Conservation (phyloP, 2,888 invertebrate genomes). For the Metalampra italica region DNA sequence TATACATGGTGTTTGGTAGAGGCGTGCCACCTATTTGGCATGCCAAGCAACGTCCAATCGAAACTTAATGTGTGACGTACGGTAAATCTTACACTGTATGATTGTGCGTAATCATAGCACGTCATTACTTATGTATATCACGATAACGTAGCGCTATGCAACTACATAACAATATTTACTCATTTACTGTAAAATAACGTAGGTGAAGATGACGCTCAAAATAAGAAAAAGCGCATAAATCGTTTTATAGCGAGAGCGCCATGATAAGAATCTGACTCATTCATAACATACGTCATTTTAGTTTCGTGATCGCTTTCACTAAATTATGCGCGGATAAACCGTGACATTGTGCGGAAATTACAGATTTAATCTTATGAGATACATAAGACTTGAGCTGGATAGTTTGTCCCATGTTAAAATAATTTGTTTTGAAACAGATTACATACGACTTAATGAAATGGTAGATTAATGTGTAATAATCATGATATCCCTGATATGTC, state of each 20-base stretch:
- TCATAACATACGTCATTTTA: conserved; percentile 27
- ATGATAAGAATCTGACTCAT: conserved; percentile 38
- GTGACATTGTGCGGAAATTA: neutral
- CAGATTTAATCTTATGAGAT: conserved; percentile 5
- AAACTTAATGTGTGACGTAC: too few relatives aligned
- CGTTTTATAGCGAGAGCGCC: conserved; percentile 14
- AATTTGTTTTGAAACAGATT: too few relatives aligned
- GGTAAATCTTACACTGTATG: too few relatives aligned
- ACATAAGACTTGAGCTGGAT: too few relatives aligned
- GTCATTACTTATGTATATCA: neutral
- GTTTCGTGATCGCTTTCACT: conserved; percentile 17
- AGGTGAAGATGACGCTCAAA: conserved; percentile 5
- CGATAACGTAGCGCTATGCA: neutral
- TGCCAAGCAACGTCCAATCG: too few relatives aligned
- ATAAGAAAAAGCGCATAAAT: conserved; percentile 3
- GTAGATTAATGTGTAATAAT: too few relatives aligned
- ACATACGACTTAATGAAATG: too few relatives aligned
- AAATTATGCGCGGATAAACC: neutral
- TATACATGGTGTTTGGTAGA: too few relatives aligned
- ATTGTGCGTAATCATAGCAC: neutral
- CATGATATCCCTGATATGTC: too few relatives aligned
- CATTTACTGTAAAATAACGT: neutral
- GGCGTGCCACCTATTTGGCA: too few relatives aligned
- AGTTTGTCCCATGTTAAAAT: too few relatives aligned
- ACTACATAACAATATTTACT: neutral